These are phyloP conservation scores for Aelia acuminata DNA, from an alignment of 2,888 invertebrate genomes.

Conservation along the genomic window DNA sequence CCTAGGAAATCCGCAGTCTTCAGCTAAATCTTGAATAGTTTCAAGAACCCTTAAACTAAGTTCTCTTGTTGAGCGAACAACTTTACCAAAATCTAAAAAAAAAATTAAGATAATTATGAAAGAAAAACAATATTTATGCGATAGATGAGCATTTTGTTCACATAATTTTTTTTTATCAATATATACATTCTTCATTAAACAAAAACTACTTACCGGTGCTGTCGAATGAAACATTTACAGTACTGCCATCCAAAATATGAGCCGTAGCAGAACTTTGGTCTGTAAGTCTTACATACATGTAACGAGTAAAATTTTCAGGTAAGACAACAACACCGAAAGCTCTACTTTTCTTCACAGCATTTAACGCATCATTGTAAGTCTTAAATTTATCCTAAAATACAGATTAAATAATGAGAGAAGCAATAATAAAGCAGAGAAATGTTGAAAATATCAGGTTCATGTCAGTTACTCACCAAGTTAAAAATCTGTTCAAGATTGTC, in stretches of 20 bases:
- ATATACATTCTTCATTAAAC: not conserved
- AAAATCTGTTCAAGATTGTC: constrained; percentile 54
- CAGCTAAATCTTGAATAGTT: constrained; percentile 61
- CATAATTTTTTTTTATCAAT: too few relatives aligned
- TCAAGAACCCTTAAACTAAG: constrained; percentile 60
- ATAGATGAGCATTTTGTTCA: too few relatives aligned
- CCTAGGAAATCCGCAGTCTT: constrained; percentile 63
- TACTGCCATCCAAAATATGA: constrained; percentile 59
- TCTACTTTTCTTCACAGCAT: constrained; percentile 64
- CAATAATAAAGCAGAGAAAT: not conserved
- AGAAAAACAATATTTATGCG: too few relatives aligned
- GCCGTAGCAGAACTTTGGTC: constrained; percentile 60
- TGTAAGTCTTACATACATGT: constrained; percentile 62
- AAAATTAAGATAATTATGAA: not conserved
- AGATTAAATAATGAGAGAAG: too few relatives aligned
- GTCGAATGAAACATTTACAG: constrained; percentile 61
- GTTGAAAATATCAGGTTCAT: not conserved
- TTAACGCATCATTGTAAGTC: constrained; percentile 61
- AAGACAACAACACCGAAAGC: constrained; percentile 64
- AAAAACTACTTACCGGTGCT: constrained; percentile 61
- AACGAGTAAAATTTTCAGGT: constrained; percentile 63
- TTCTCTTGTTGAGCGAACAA: constrained; percentile 61
- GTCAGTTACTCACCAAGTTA: constrained; percentile 56
- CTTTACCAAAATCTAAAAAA: constrained; percentile 61
- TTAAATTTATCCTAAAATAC: constrained; percentile 5